Evolutionary conservation across 2,797 vertebrate species (phyloP), one percentile per base, ranked within the genome.

Genomic region (Gorsachius magnificus): DNA sequence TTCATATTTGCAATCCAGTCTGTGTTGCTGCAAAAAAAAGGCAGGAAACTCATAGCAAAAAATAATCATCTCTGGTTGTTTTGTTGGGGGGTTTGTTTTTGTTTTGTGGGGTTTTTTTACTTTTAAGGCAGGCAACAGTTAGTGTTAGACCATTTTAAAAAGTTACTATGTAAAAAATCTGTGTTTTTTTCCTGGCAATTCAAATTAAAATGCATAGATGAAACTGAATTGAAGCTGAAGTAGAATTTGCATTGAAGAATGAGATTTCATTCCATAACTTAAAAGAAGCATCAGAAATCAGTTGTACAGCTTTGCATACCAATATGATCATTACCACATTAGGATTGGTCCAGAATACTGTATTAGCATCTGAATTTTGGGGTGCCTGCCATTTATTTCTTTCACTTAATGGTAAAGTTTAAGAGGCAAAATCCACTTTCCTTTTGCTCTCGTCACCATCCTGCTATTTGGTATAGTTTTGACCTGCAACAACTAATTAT

Each of bases 401-500:
- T 87, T 71, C n/a, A 38, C 26, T 56, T 79, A 77, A 70, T 68
- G 51, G 9, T 43, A 74, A 48, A 69, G 20, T 72, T 65, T 25
- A 87, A 77, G 68, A 85, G 24, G 31, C 11, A 72, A 56, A 83
- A 68, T 60, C 38, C 0, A 0, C 41, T 69, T 81, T 72, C 51
- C 38, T 65, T 58, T 83, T 75, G 50, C 16, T 92, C 13, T 82
- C 6, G 1, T 72, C 53, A 61, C 33, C 4, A 11, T 83, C 35
- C 16, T 76, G 26, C 70, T 77, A 6, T 94, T 89, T 80, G 41
- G 29, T 83, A 24, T 58, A 57, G 60, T 77, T 94, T 91, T 93
- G 90, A 93, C 70, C 66, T 77, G 63, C 41, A 86, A 43, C 50
- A 82, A 46, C 66, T 94, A 90, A 94, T 74, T 93, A 53, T 33